These are phyloP conservation scores for Amphimallon solstitiale DNA, from an alignment of 2,888 invertebrate genomes.

Conservation along the genomic window DNA sequence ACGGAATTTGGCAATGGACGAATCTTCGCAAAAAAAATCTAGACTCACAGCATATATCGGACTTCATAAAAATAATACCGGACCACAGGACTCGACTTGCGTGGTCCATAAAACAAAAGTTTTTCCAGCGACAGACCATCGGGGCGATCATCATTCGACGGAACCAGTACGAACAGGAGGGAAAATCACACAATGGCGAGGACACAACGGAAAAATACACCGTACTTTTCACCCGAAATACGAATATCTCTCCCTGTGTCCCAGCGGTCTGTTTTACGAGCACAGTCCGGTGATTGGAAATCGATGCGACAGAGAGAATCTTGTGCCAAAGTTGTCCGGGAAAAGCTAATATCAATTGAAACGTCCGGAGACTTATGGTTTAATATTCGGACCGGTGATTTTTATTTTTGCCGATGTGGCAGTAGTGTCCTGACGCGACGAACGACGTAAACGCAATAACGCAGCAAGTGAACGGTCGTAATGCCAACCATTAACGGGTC, in stretches of 20 bases:
- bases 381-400: conserved; percentile 47
- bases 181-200: background rate
- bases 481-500: conserved; percentile 25
- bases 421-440: conserved; percentile 27
- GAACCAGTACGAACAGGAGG: background rate
- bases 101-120: conserved; percentile 34
- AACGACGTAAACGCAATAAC: conserved; percentile 33
- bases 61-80: conserved; percentile 31
- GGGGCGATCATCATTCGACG: conserved; percentile 15
- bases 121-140: conserved; percentile 16
- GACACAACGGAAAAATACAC: conserved; percentile 20
- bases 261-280: conserved; percentile 18
- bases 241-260: background rate
- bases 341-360: conserved; percentile 52
- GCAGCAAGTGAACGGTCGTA: conserved; percentile 30
- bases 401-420: conserved; percentile 46
- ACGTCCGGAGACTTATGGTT: conserved; percentile 48
- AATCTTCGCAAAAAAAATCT: background rate
- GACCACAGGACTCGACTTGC: conserved; percentile 11
- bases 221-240: conserved; percentile 15
- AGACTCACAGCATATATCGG: conserved; percentile 15
- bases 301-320: conserved; percentile 17
- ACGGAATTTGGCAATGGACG: conserved; percentile 9
- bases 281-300: conserved; percentile 22
- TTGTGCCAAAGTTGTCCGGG: conserved; percentile 46